Conservation (phyloP, 1,140 invertebrate species). For the Cheumatopsyche charites region DNA sequence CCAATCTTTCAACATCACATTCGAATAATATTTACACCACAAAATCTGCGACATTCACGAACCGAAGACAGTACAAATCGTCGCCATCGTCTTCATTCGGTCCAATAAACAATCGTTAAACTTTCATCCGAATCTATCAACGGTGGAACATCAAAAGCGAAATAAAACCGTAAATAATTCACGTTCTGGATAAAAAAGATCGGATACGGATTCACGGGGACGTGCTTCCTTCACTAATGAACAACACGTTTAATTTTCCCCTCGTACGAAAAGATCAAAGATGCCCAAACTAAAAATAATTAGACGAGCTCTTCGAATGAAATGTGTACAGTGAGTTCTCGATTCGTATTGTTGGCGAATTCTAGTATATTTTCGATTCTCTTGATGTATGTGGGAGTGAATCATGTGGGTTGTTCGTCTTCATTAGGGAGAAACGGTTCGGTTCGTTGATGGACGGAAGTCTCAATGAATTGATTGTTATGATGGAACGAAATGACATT, state of each 20-base stretch:
- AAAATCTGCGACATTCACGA: too few species aligned
- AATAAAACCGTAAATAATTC: too few species aligned
- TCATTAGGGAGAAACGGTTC: conserved; percentile 2
- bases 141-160: too few species aligned
- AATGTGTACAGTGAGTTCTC: too few species aligned
- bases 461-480: not conserved
- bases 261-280: conserved; percentile 44
- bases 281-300: conserved; percentile 46
- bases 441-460: conserved; percentile 7
- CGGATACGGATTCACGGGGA: conserved; percentile 40
- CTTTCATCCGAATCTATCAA: too few species aligned
- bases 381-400: not conserved
- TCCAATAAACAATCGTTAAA: too few species aligned
- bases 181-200: conserved; percentile 16
- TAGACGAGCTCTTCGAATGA: conserved; percentile 30
- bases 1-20: too few species aligned
- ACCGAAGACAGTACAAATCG: too few species aligned
- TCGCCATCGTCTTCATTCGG: too few species aligned
- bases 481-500: too few species aligned
- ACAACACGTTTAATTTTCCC: conserved; percentile 44
- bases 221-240: conserved; percentile 45
- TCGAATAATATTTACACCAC: too few species aligned
- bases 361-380: not conserved
- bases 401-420: conserved; percentile 2
- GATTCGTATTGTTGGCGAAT: too few species aligned